These are phyloP conservation scores for Colinus virginianus DNA, from an alignment of 2,113 vertebrate genomes.

Conservation along the genomic window DNA sequence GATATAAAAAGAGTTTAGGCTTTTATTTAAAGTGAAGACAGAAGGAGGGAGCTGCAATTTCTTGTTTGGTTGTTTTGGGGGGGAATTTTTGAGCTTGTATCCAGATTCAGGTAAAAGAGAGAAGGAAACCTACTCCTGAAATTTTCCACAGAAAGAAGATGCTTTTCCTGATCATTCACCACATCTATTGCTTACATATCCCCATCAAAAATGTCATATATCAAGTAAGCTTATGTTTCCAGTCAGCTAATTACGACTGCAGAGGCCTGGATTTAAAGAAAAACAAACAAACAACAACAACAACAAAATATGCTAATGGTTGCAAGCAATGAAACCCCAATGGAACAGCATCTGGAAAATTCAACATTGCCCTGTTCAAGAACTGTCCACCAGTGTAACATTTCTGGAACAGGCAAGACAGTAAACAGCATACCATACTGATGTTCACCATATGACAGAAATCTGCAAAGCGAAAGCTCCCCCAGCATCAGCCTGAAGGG, in stretches of 20 bases:
- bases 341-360: conserved; percentile 27
- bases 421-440: background rate
- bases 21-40: background rate
- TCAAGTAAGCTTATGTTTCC: background rate
- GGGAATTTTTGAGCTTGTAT: background rate
- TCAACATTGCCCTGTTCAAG: background rate
- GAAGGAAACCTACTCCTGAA: background rate
- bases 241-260: background rate
- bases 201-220: background rate
- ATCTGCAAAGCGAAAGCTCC: background rate
- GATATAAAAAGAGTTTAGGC: background rate
- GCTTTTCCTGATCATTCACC: background rate
- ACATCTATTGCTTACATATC: background rate
- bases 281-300: no score
- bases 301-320: background rate
- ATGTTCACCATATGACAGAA: background rate
- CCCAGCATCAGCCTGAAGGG: background rate
- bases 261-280: background rate
- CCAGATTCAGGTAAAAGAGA: background rate
- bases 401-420: background rate
- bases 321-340: background rate
- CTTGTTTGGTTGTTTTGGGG: background rate
- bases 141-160: background rate
- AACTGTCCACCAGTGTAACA: background rate
- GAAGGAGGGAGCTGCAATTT: background rate